Conservation (phyloP, 2,888 invertebrate genomes). For the Aleiodes leptofemur region DNA sequence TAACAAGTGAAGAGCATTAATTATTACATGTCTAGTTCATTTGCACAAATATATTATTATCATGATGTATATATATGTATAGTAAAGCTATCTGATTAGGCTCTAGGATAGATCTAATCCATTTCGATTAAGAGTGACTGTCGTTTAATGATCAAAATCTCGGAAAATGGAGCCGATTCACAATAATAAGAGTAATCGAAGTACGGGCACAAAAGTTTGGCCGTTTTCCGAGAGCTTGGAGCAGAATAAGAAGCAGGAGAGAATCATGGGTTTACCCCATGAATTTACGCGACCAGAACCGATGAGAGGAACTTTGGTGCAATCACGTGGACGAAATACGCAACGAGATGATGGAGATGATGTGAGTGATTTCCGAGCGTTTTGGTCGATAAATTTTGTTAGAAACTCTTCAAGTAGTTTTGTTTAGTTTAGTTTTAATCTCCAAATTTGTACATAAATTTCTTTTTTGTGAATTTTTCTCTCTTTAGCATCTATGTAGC, state of each 20-base stretch:
- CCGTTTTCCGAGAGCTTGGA: slow-evolving; percentile 42
- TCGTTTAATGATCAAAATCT: no score
- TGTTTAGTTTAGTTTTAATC: no score
- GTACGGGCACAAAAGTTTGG: slow-evolving; percentile 50
- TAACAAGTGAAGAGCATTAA: background rate
- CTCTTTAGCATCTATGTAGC: no score
- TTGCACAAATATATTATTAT: no score
- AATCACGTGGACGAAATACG: slow-evolving; percentile 11
- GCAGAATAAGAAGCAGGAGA: slow-evolving; percentile 38
- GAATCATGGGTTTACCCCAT: background rate
- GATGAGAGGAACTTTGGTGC: slow-evolving; percentile 37
- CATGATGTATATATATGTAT: no score
- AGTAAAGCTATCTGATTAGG: no score
- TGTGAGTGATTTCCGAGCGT: slow-evolving; percentile 30
- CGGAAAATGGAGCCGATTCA: background rate
- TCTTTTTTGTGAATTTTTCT: no score
- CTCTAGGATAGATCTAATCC: no score
- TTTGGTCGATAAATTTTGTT: background rate
- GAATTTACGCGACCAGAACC: slow-evolving; percentile 44
- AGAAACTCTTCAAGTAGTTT: no score
- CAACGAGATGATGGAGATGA: slow-evolving; percentile 37
- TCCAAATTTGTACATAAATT: no score
- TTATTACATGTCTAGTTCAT: background rate
- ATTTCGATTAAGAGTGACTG: no score
- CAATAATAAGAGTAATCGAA: background rate